Evolutionary conservation across 1,140 invertebrate genomes (phyloP), one percentile per base, ranked within the genome.

Genomic region (Formica exsecta): DNA sequence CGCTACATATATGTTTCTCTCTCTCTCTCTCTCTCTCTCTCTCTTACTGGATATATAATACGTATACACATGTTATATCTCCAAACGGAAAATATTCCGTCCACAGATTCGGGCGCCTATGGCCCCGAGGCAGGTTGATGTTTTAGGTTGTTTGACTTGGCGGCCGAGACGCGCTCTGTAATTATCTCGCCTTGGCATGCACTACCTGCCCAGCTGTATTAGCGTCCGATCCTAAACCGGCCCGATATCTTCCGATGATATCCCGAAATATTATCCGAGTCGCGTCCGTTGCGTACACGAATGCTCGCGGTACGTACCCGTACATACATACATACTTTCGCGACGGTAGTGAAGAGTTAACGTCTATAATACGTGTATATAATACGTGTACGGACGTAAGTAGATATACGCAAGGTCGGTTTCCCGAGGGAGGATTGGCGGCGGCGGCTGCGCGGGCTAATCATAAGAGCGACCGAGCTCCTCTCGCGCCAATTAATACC

Each of bases 81-180:
- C 38, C 11, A 48, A 74, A 83, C 13, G 25, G 79, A 73, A 74
- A 83, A 83, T 83, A 73, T 83, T 74, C 8, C 79, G 54, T 83
- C 79, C 57, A 83, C 68, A 57, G 54, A 83, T 83, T 83, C 87
- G 77, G 92, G 88, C 92, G 93, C 92, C 93, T 91, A 93, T 94
- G 93, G 91, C 91, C 84, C 88, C 91, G 92, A 89, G 91, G 90
- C 88, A 89, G 88, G 91, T 91, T 93, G 94, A 94, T 95, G 94
- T 94, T 77, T 95, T 94, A 94, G 93, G 94, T 95, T 95, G 94
- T 95, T 95, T 95, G 94, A 95, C 94, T 95, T 95, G 93, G 94
- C 94, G 94, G 94, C 87, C 92, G 89, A 90, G 91, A 73, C 92
- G 94, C 93, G 94, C 94, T 94, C 93, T 95, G 94, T 95, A 95